Evolutionary conservation across 2,797 vertebrate species (phyloP).

Genomic region (Arrhamphus sclerolepis): DNA sequence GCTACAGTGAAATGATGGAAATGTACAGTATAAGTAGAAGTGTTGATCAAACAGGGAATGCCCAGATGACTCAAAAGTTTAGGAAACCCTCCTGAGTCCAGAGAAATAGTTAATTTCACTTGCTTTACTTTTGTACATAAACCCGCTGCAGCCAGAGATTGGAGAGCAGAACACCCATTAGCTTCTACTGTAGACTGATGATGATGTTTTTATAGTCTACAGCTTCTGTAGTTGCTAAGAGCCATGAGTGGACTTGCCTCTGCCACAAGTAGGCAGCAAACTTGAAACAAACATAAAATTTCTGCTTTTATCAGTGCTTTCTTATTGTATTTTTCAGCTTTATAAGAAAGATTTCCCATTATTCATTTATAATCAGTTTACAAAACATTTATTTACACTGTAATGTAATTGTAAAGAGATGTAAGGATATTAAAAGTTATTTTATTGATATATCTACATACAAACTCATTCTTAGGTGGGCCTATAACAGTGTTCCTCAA

Average conservation of each 20-base stretch:
- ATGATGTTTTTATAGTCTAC: too few species aligned
- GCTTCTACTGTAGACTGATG: too few species aligned
- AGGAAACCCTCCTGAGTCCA: too few species aligned
- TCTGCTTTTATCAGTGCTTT: slow-evolving; percentile 2
- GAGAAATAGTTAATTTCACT: background rate
- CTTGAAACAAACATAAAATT: background rate
- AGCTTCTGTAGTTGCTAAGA: too few species aligned
- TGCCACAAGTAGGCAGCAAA: slow-evolving; percentile 5
- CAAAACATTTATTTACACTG: background rate
- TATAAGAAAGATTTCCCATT: background rate
- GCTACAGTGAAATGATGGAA: background rate
- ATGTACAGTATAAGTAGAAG: too few species aligned
- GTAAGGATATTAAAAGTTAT: background rate
- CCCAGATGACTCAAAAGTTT: too few species aligned
- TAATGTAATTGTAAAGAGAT: background rate
- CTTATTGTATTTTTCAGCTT: background rate
- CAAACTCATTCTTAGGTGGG: too few species aligned
- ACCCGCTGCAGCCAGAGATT: background rate
- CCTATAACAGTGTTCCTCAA: too few species aligned
- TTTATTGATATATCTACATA: too few species aligned
- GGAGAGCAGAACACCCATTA: too few species aligned
- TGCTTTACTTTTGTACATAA: background rate
- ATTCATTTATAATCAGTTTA: slow-evolving; percentile 2
- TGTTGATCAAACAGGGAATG: too few species aligned
- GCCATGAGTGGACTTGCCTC: background rate